Evolutionary conservation across 2,797 vertebrate species (phyloP).

Genomic region (Silurus aristotelis): DNA sequence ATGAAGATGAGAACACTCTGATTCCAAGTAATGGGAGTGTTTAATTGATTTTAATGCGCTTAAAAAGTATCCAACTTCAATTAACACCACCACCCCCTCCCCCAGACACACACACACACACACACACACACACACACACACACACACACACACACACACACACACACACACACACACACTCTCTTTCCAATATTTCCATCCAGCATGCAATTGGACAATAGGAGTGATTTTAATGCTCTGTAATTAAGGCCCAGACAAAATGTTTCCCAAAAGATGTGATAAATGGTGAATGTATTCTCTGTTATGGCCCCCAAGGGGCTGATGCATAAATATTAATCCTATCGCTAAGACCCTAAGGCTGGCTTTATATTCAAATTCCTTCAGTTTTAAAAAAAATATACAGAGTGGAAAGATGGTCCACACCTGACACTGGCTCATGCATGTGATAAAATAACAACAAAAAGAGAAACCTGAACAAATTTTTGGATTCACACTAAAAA

Average conservation of each 20-base stretch:
- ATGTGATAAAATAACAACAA: background rate
- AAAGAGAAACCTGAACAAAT: constrained; percentile 19
- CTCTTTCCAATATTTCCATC: constrained; percentile 34
- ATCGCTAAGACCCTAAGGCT: constrained; percentile 76
- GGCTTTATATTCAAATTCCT: constrained; percentile 74
- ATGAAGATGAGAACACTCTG: constrained; percentile 19
- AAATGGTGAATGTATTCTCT: constrained; percentile 81
- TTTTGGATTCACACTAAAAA: background rate
- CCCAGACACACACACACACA: background rate
- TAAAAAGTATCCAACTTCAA: constrained; percentile 19
- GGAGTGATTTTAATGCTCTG: constrained; percentile 77
- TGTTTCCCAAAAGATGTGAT: constrained; percentile 76
- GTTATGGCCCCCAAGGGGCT: constrained; percentile 79
- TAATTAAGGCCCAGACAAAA: constrained; percentile 83
- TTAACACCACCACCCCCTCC: background rate
- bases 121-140: constrained; percentile 1
- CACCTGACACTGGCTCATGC: constrained; percentile 16
- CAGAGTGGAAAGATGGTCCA: constrained; percentile 66
- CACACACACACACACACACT: background rate
- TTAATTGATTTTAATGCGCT: constrained; percentile 30
- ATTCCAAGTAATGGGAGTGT: constrained; percentile 25
- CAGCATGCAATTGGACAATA: constrained; percentile 59
- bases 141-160: background rate
- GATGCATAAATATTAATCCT: constrained; percentile 83
- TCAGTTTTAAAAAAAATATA: constrained; percentile 71